Evolutionary conservation across 1,140 invertebrate genomes (phyloP), one percentile per base, ranked within the genome.

Genomic region (Papilio polytes): DNA sequence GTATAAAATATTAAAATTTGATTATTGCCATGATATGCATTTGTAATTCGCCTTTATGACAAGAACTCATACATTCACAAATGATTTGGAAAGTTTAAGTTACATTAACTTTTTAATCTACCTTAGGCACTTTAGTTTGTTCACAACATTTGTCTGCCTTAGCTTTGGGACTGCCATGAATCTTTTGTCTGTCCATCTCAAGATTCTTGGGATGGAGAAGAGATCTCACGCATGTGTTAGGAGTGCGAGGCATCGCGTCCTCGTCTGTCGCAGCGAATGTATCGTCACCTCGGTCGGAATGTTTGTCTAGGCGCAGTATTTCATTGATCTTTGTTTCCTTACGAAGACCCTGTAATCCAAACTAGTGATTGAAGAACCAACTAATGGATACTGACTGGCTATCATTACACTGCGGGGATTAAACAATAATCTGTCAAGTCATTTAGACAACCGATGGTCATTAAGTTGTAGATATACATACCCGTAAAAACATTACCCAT

Each of bases 201-300:
- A 76, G 46, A 22, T 53, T 51, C 74, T 76, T 76, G 20, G 74
- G 74, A 76, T 76, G 74, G 44, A 76, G 74, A 9, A 76, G 12
- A 15, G 44, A 15, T 76, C 13, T 51, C 3, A 76, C 74, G 22
- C 74, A 76, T 13, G n/a, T 76, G 10, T 26, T 76, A 6, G 74
- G 41, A 1, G 20, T 10, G 10, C 22, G 41, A 3, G 41, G 46
- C 74, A 76, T 76, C n/a, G 12, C 31, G n/a, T 76, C 74, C 12
- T 48, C 41, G 46, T 12, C n/a, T 18, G 2, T 26, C 18, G 12
- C 18, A 6, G 74, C 9, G 3, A 22, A 6, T 13, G 20, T 76
- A 6, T 76, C 74, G 74, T 76, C 74, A 26, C 74, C 74, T 53
- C 44, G 41, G 8, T 44, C 74, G 8, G 74, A 13, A 8, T 76